Percentiles rank a stretch among this genome's conserved stretches.
These are phyloP conservation scores for Spheniscus mendiculus DNA, from an alignment of 2,113 vertebrate genomes.

Conservation along the genomic window DNA sequence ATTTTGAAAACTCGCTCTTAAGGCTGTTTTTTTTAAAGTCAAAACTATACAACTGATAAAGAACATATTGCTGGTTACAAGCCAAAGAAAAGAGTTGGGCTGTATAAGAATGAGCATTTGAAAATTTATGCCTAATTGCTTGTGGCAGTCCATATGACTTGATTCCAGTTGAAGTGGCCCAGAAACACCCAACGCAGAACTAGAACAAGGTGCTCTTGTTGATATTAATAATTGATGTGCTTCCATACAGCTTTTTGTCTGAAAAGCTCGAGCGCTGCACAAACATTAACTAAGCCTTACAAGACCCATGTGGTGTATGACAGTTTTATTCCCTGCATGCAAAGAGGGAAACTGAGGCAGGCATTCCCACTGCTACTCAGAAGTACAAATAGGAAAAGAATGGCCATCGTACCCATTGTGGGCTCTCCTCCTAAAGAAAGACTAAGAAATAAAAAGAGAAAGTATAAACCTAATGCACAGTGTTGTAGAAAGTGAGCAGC, in stretches of 20 bases:
- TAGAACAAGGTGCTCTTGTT: not conserved
- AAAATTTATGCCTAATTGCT: not conserved
- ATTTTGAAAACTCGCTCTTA: not conserved
- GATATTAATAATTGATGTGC: not conserved
- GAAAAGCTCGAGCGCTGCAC: not conserved
- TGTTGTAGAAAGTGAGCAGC: not conserved
- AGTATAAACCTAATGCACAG: not conserved
- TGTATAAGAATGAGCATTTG: not conserved
- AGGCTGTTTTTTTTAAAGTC: fast-evolving
- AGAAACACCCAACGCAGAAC: not conserved
- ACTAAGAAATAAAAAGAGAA: not conserved
- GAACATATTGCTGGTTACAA: not conserved
- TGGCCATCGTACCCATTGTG: not conserved
- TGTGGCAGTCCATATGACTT: not conserved
- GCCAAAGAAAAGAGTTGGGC: not conserved
- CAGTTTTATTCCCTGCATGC: not conserved
- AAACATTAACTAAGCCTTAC: not conserved
- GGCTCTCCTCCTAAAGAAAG: not conserved
- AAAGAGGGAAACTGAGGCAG: not conserved
- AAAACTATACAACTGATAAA: not conserved
- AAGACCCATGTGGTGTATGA: not conserved
- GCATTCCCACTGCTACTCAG: not conserved
- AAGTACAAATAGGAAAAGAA: not conserved
- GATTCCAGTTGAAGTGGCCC: not conserved
- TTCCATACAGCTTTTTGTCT: not conserved